Evolutionary conservation across 2,113 vertebrate genomes (phyloP).

Genomic region (Pelvicachromis taeniatus): DNA sequence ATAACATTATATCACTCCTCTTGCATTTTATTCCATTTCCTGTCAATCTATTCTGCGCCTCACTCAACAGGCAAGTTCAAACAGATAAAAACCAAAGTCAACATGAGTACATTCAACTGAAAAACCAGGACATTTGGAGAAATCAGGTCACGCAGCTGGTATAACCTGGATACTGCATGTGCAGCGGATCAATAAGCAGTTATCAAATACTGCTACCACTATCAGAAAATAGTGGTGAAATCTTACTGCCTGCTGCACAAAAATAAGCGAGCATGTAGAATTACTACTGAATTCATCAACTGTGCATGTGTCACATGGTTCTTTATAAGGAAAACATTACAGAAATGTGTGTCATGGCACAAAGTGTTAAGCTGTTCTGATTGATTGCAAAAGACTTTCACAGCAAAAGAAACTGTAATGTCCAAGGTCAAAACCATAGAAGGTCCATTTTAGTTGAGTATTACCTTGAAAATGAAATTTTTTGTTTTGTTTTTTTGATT

Average conservation of each 20-base stretch:
- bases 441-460: not conserved
- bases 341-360: not conserved
- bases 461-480: not conserved
- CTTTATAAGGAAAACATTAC: not conserved
- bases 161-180: not conserved
- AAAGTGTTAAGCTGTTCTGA: not conserved
- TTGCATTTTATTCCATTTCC: not conserved
- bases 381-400: not conserved
- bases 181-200: not conserved
- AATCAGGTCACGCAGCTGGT: not conserved
- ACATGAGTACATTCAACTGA: not conserved
- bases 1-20: not conserved
- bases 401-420: not conserved
- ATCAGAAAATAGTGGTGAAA: not conserved
- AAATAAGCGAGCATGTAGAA: not conserved
- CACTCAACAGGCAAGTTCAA: not conserved
- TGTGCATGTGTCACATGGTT: not conserved
- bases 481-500: not conserved
- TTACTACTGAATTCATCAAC: not conserved
- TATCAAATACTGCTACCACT: not conserved
- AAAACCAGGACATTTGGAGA: not conserved
- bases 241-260: not conserved
- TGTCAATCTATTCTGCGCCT: not conserved
- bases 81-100: not conserved
- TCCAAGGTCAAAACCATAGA: not conserved